These are phyloP conservation scores for Onychostoma macrolepis DNA, from an alignment of 2,113 vertebrate genomes.

Conservation along the genomic window DNA sequence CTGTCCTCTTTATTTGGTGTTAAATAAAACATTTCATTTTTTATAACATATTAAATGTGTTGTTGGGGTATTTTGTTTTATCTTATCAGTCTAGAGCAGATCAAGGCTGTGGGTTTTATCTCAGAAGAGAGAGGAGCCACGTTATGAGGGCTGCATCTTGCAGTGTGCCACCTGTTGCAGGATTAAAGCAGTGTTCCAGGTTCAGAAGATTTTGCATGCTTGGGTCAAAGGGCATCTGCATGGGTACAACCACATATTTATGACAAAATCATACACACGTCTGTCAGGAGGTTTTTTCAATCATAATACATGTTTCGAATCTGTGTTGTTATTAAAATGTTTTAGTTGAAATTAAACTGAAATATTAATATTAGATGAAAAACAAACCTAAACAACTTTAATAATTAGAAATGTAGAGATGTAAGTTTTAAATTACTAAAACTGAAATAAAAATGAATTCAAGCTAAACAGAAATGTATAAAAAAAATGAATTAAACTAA, in stretches of 20 bases:
- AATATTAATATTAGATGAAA: background rate
- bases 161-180: conserved; percentile 71
- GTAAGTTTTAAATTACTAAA: too few species aligned
- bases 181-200: conserved; percentile 84
- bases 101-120: conserved; percentile 55
- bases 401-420: too few species aligned
- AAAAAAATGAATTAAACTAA: background rate
- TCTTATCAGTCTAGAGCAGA: background rate
- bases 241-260: background rate
- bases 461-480: too few species aligned
- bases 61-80: background rate
- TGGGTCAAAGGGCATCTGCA: conserved; percentile 80
- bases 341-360: background rate
- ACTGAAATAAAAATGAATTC: too few species aligned
- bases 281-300: background rate
- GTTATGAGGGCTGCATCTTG: conserved; percentile 71
- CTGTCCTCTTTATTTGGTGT: conserved; percentile 4
- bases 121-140: conserved; percentile 81
- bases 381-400: too few species aligned
- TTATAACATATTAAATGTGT: background rate
- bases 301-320: background rate
- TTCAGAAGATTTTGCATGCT: conserved; percentile 71
- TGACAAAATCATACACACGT: background rate
- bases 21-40: background rate
- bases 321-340: background rate